These are phyloP conservation scores for Aleadryas rufinucha DNA, from an alignment of 2,113 vertebrate genomes.

Conservation along the genomic window DNA sequence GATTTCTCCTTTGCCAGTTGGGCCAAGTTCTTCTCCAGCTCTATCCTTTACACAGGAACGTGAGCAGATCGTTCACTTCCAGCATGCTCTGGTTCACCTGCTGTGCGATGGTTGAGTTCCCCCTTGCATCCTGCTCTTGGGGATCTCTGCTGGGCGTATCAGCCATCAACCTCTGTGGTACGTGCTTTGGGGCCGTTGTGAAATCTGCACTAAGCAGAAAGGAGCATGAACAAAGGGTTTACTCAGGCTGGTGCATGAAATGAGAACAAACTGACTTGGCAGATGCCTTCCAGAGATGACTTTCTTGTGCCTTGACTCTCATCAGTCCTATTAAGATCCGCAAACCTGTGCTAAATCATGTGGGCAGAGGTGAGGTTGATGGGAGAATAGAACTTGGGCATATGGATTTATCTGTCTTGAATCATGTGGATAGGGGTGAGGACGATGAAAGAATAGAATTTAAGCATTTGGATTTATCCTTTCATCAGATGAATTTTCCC, in stretches of 20 bases:
- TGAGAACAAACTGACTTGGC: neutral
- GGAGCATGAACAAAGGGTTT: neutral
- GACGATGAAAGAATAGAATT: neutral
- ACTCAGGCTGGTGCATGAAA: neutral
- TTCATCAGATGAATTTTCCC: neutral
- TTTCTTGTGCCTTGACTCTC: neutral
- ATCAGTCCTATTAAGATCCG: neutral
- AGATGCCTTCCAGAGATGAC: neutral
- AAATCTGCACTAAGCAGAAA: neutral
- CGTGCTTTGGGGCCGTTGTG: rapidly evolving
- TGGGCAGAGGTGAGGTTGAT: neutral
- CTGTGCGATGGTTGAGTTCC: neutral
- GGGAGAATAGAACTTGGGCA: neutral
- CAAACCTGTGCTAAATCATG: neutral
- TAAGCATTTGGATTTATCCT: neutral
- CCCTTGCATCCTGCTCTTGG: neutral
- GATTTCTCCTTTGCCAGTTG: neutral
- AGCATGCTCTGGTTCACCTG: neutral
- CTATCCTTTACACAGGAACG: neutral
- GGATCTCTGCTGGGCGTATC: neutral
- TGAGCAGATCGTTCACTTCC: neutral
- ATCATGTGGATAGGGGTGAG: neutral
- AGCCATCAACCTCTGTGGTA: neutral
- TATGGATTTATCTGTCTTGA: neutral
- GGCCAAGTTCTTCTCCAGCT: neutral